Base-by-base conservation (phyloP, 1,140 invertebrate species). In the Drosophila teissieri region DNA sequence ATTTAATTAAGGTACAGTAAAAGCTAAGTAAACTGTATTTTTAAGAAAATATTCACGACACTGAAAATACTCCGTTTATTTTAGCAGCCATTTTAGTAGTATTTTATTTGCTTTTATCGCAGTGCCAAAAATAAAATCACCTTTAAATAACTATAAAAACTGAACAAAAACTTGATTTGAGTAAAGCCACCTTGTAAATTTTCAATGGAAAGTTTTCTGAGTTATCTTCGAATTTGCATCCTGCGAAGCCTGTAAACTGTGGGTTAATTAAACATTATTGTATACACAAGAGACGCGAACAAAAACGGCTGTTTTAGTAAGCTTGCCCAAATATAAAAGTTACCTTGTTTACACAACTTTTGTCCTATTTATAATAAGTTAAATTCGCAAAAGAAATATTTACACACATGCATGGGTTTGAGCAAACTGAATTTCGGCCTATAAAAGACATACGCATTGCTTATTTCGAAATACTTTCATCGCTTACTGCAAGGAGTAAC, bases 281-380 rank as follows among this genome's bases (percentile, higher is more conserved):
- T 57, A 19, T 64, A 19, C 42, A 27, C 12, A 57, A 45, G 52
- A 56, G 46, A 64, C 61, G 61, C 57, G 53, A 15, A 17, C 0
- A 19, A 58, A 58, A 64, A 64, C 53, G 45, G 42, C 62, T 64
- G 53, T 58, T 64, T 45, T 24, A 19, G 19, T 58, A 46, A 57
- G 62, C 62, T 46, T 64, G 54, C 53, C 14, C 42, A 57, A 58
- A 64, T 53, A 37, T 24, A 57, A 24, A 57, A 37, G 19, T 57
- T n/a, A 46, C 45, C 31, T 15, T 64, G n/a, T 58, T 58, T 37
- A 24, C 31, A 44, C 52, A 57, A 49, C 46, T 49, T 49, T 49
- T 49, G 24, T 24, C 46, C 46, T 45, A 27, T 57, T 46, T 57
- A 58, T 46, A 46, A 57, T 45, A 58, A 46, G 37, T 34, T 39